Base-by-base conservation (phyloP, 2,888 invertebrate species). In the Megaustenia siamemsis region DNA sequence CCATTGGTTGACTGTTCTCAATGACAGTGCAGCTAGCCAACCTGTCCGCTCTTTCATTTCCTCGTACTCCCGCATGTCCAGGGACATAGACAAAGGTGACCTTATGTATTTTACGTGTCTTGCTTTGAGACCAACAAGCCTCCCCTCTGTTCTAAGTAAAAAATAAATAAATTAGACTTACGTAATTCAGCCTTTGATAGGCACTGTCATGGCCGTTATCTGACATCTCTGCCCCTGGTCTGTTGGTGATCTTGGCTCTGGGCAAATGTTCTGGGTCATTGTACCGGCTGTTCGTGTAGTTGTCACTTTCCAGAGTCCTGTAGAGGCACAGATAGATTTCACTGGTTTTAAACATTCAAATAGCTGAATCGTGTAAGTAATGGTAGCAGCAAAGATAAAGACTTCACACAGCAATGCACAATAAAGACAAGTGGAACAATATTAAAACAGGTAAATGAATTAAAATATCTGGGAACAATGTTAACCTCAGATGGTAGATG, bases 221-320 rank as follows among this genome's bases (percentile, higher is more conserved):
- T 18, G 49, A 10, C 73, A 49, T 73, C 5, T 73, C 73, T 32
- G 49, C 35, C 15, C 45, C 73, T 49, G 73, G 35, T 49, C 73
- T 28, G 18, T 73, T 45, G 21, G 45, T 15, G 15, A 73, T 49
- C 32, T 73, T 73, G 4, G 43, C 73, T 32, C 73, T 45, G 35
- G 73, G 73, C 32, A 73, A 18, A 32, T 49, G 73, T 21, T 73
- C 73, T 5, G 73, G 15, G 1, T 73, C 73, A 32, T 21, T 73
- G 73, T 73, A 73, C 5, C 73, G 73, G 28, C 73, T 73, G n/a
- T 73, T 73, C 3, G 73, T 73, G 32, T 73, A 73, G 73, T 49
- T 73, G 43, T 73, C 73, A 49, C 21, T 73, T 1, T 73, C 73
- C 73, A 73, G 49, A 15, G 49, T 73, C 73, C 73, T 73, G n/a